A percentile compares a stretch with the other conserved stretches of the same genome.
These are phyloP conservation scores for Chanos chanos DNA, from an alignment of 2,797 vertebrate species.

Conservation along the genomic window DNA sequence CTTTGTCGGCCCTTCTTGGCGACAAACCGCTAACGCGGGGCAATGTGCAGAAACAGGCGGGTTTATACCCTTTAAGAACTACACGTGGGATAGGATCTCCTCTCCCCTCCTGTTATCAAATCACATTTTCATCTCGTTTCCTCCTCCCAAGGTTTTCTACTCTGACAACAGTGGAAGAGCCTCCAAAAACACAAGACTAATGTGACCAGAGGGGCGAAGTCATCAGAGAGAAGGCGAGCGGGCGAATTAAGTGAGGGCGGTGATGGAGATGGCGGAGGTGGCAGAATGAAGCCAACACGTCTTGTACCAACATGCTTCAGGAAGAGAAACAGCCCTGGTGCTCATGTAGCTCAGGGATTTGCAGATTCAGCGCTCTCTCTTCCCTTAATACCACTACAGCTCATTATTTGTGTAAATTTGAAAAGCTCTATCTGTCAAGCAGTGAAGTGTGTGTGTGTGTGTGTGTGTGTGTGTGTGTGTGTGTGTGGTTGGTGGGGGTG, in stretches of 20 bases:
- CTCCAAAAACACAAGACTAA: conserved; percentile 14
- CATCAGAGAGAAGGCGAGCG: conserved; percentile 9
- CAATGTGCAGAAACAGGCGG: too few relatives aligned
- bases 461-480: not conserved
- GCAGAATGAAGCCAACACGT: conserved; percentile 11
- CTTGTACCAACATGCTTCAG: conserved; percentile 24
- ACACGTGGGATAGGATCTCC: too few relatives aligned
- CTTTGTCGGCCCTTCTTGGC: too few relatives aligned
- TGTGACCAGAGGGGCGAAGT: conserved; percentile 15
- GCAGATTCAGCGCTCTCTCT: conserved; percentile 16
- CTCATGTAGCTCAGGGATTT: conserved; percentile 26
- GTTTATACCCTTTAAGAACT: too few relatives aligned
- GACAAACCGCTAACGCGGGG: too few relatives aligned
- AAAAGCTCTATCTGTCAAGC: conserved; percentile 32
- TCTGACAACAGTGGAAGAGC: too few relatives aligned
- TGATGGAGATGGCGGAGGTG: conserved; percentile 18
- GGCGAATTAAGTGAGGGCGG: conserved; percentile 11
- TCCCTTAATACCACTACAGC: conserved; percentile 9
- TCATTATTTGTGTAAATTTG: conserved; percentile 41
- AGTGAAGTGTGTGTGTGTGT: not conserved
- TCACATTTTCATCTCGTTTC: too few relatives aligned
- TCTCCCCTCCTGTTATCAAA: too few relatives aligned
- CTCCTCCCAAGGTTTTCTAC: too few relatives aligned
- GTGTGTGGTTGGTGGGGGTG: not conserved
- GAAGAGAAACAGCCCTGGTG: conserved; percentile 16